Base-by-base conservation (phyloP, 1,140 invertebrate genomes). In the Medauroidea extradentata region DNA sequence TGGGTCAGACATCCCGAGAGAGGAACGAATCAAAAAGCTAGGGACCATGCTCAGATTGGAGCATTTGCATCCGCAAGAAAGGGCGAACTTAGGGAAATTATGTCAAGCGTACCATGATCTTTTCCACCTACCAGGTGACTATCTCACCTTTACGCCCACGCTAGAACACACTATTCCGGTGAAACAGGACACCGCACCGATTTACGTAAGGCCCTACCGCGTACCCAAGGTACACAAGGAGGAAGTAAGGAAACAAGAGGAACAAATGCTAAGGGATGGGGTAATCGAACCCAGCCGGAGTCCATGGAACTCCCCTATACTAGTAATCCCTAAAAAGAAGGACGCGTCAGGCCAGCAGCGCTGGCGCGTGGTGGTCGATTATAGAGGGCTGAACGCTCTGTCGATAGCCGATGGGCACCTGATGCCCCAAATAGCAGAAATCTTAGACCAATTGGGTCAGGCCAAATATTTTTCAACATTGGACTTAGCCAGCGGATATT, bases 401-500 rank as follows among this genome's bases (percentile, higher is more conserved):
- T 65, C 67, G 2, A 59, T 63, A 39, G 59, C 59, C n/a, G 63
- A 67, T 53, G 62, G 64, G 21, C 81, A 71, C 65, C 79, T 79
- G 3, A 63, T 82, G 19, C 78, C 79, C 5, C 59, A 71, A 11
- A 76, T 80, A 8, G 72, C 75, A 19, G 70, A 75, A 25, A 67
- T 72, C 43, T 64, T 83, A n/a, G 72, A 78, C 59, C 70, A 71
- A 60, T 60, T 81, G 44, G 66, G 69, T 8, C 69, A 65, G 3
- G 39, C 64, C 5, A 62, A 62, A 16, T 75, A 69, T 53, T 81
- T 80, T 58, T 64, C 70, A 3, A 70, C 71, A 1, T 49, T 81
- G 11, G 76, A 82, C 69, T 57, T 79, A 2, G 66, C 66, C 2
- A 68, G 63, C 34, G 80, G 80, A 9, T 82, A 76, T 62, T 78